Conservation (phyloP, 2,888 invertebrate species). For the Scaptomyza reducta region DNA sequence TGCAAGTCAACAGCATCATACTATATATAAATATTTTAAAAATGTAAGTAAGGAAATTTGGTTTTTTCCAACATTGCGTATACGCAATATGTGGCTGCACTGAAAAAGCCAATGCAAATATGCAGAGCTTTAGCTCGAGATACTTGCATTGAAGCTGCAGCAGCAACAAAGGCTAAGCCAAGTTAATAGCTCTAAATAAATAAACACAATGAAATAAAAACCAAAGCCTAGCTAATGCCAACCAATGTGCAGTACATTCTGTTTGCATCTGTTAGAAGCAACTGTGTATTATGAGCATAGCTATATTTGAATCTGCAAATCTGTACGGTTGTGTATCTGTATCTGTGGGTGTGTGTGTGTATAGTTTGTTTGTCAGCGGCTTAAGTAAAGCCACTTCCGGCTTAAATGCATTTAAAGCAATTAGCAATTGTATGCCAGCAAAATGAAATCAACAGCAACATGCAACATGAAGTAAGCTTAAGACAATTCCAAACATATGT, state of each 20-base stretch:
- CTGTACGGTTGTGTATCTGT: conserved; percentile 4
- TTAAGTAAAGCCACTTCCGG: conserved; percentile 70
- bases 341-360: conserved; percentile 17
- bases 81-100: conserved; percentile 25
- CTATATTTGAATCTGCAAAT: not conserved
- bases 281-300: conserved; percentile 25
- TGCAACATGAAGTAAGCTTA: conserved; percentile 29
- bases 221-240: conserved; percentile 58
- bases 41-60: conserved; percentile 38
- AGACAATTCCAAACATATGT: conserved; percentile 17
- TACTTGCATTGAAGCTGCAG: not conserved
- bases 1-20: conserved; percentile 33
- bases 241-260: conserved; percentile 51
- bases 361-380: conserved; percentile 56
- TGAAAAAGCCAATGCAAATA: conserved; percentile 22
- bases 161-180: conserved; percentile 33
- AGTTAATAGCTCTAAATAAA: conserved; percentile 67
- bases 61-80: conserved; percentile 38
- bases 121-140: not conserved
- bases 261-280: conserved; percentile 24
- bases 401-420: conserved; percentile 73
- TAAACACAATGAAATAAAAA: conserved; percentile 53
- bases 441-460: conserved; percentile 17
- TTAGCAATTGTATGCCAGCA: conserved; percentile 62
- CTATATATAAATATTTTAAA: no score